Evolutionary conservation across 2,888 invertebrate species (phyloP), one percentile per base, ranked within the genome.

Genomic region (Brenthis daphne): DNA sequence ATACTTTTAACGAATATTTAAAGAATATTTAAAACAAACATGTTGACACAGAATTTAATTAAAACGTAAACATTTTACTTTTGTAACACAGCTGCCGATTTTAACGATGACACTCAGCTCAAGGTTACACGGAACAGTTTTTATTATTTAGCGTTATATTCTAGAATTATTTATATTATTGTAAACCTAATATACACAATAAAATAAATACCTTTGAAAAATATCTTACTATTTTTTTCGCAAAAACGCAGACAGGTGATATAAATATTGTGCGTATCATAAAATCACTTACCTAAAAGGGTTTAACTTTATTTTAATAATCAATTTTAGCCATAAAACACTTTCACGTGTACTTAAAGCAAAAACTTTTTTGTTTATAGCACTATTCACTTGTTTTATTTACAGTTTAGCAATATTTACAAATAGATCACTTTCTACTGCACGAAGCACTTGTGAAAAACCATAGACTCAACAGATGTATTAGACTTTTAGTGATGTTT

Each of bases 351-450:
- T 69, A 63, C 55, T 54, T 14, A 64, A 69, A 65, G 64, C 24
- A 77, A 79, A 73, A 74, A 79, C 73, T 70, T 58, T 66, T 64
- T 63, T 57, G 66, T 65, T 73, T 73, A 76, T 75, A 80, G 77
- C 72, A 75, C 73, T 76, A 77, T 79, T 79, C 80, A 77, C 76
- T 73, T 74, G 65, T 68, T 77, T 76, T 86, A 88, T 88, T 87
- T 85, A 85, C 84, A 83, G 80, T 78, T 82, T 78, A 79, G 76
- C 84, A 88, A 84, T 90, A 90, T 91, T 90, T 90, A 90, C 89
- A 88, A 89, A 89, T 87, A 88, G 80, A 85, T 79, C 83, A 86
- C 86, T 85, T 85, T 86, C 85, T 79, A 83, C 80, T 57, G 72
- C 64, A 61, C 84, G 79, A 78, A 82, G 77, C 79, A 86, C 82